Evolutionary conservation across 1,140 invertebrate genomes (phyloP), one percentile per base, ranked within the genome.

Genomic region (Homarus americanus): DNA sequence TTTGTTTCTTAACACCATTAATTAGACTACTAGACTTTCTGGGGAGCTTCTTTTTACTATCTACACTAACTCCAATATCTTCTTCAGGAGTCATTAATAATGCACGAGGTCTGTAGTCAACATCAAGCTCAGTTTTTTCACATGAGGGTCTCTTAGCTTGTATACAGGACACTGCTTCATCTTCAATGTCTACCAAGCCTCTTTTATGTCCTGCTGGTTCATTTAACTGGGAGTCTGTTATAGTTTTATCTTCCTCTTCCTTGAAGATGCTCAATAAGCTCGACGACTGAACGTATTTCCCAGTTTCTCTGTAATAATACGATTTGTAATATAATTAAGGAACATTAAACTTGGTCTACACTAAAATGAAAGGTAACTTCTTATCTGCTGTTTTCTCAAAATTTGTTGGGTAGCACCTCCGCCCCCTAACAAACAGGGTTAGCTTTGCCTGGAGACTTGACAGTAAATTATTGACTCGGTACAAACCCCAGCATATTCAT

Each of bases 31-130:
- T 69, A 5, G 28, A 28, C 5, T 32, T 24, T 9, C 24, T 32
- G 7, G 24, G 9, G 32, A 69, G 9, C 32, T 69, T 28, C n/a
- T 32, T 9, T 1, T 28, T 32, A 69, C 1, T 28, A 69, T 28
- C 32, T 69, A 69, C 28, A 32, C 63, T 24, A 9, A 69, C 79
- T 4, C 79, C 79, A 63, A 82, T 82, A 36, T 82, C 79, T 82
- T 82, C 44, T 15, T 49, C 63, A 69, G 32, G 5, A 69, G n/a
- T 32, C 63, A 32, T 28, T 34, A 28, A 28, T 32, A 24, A 12
- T 24, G n/a, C 63, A 69, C 5, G n/a, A 69, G 7, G 4, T 28
- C 24, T 69, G n/a, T 4, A 28, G 12, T 32, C 28, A 24, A 24
- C 63, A 32, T 28, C 63, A 69, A 63, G 58, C 20, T 69, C 9